Evolutionary conservation across 1,140 invertebrate species (phyloP), one percentile per base, ranked within the genome.

Genomic region (Drosophila ficusphila): DNA sequence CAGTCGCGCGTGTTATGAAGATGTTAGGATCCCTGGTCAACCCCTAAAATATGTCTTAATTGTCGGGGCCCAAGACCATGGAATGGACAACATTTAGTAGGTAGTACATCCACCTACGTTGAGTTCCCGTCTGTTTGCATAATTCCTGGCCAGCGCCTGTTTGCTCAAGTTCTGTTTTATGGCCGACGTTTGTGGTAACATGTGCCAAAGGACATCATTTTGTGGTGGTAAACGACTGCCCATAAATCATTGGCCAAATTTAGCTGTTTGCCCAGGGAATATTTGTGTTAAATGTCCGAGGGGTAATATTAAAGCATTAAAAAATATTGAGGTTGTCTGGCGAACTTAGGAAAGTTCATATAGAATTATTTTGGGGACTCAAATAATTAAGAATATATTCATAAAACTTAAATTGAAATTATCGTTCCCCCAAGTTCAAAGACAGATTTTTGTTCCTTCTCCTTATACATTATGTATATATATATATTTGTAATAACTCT

Each of bases 401-500:
- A 34, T n/a, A 29, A 19, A 16, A 4, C 0, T 1, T 9, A 1
- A 11, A 21, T 42, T 23, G 0, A n/a, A n/a, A n/a, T n/a, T n/a
- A 23, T 7, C 19, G 19, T 6, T 19, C 14, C 9, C 11, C 29
- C 25, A 23, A 38, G 7, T 33, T 25, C 16, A 49, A 73, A 54
- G n/a, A 9, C 19, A 16, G 2, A 1, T 3, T 18, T 44, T 36
- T 67, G 38, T 70, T 79, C 61, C 70, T 86, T 83, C 56, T 71
- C 65, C 81, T 85, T 85, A 85, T 86, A 81, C 77, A 85, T 86
- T 85, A 85, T 79, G 85, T 85, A 57, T 74, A 74, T 74, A 82
- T 82, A 85, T 85, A 86, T 85, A 83, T 85, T 85, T 85, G 72
- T 85, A 85, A 85, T 85, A 85, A 85, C 81, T 85, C 81, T 85